Percentiles rank a stretch among this genome's conserved stretches.
These are phyloP conservation scores for Hypanus sabinus DNA, from an alignment of 2,113 vertebrate species.

Conservation along the genomic window DNA sequence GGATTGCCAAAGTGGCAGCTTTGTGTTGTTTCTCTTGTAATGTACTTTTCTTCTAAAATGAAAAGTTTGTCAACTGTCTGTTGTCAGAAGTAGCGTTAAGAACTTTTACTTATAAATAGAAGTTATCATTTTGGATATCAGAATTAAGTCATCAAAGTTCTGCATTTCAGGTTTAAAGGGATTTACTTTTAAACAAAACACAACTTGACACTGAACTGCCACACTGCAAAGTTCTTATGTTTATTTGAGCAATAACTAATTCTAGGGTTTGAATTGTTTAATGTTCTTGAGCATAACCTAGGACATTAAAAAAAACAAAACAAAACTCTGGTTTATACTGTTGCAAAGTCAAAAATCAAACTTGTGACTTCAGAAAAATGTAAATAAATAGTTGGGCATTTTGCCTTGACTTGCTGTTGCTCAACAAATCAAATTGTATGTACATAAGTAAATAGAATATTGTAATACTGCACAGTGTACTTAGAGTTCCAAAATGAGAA, in stretches of 20 bases:
- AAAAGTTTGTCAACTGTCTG: slow-evolving; percentile 21
- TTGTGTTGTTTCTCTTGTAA: slow-evolving; percentile 26
- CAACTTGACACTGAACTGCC: slow-evolving; percentile 28
- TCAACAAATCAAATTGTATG: slow-evolving; percentile 10
- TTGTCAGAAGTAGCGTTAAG: slow-evolving; percentile 19
- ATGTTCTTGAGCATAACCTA: not conserved
- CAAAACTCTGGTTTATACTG: slow-evolving; percentile 24
- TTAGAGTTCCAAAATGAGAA: slow-evolving; percentile 24
- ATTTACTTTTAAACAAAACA: slow-evolving; percentile 13
- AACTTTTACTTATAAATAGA: slow-evolving; percentile 6
- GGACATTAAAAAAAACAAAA: not conserved
- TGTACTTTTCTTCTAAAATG: not conserved
- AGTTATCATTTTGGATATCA: slow-evolving; percentile 21
- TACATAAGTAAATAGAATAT: not conserved
- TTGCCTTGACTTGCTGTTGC: slow-evolving; percentile 10
- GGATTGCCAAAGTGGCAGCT: slow-evolving; percentile 36
- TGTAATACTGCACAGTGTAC: slow-evolving; percentile 8
- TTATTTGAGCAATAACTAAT: slow-evolving; percentile 34
- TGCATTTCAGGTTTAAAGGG: not conserved
- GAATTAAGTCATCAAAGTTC: slow-evolving; percentile 33
- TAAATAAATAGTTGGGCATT: slow-evolving; percentile 27
- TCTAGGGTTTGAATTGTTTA: slow-evolving; percentile 20
- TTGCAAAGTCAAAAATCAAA: slow-evolving; percentile 26
- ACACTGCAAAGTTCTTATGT: slow-evolving; percentile 16
- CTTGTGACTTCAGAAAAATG: slow-evolving; percentile 19